Evolutionary conservation across 2,113 vertebrate species (phyloP).

Genomic region (Lamprologus sp.): DNA sequence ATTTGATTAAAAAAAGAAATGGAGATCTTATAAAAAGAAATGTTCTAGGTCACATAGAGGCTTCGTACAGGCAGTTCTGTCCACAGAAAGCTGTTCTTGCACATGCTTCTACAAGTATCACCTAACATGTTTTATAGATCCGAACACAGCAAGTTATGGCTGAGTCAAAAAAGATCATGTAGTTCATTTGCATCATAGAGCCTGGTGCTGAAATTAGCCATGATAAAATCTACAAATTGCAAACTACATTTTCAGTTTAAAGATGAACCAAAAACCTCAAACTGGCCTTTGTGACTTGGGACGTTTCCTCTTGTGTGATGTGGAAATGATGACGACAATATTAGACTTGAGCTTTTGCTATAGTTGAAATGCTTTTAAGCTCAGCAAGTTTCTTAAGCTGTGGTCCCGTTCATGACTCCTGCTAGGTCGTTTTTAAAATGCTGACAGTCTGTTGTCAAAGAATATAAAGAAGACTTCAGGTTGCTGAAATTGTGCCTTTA

Average conservation of each 20-base stretch:
- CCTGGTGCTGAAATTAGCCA: not conserved
- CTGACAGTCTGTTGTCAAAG: no score
- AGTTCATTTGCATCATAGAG: not conserved
- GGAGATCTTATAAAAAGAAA: not conserved
- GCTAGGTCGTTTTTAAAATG: not conserved
- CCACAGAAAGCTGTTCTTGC: not conserved
- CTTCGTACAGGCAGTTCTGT: not conserved
- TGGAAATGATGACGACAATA: not conserved
- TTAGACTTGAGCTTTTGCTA: not conserved
- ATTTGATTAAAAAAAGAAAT: not conserved
- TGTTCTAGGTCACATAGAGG: not conserved
- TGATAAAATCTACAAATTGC: not conserved
- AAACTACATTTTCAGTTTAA: not conserved
- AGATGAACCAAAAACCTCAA: not conserved
- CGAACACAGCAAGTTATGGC: not conserved
- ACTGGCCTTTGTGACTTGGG: not conserved
- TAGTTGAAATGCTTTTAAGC: not conserved
- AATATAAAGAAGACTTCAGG: not conserved
- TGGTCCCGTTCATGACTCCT: not conserved
- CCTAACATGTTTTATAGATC: not conserved
- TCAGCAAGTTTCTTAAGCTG: not conserved
- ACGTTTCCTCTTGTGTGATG: not conserved
- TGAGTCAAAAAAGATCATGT: not conserved
- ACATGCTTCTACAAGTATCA: not conserved
- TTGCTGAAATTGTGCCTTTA: not conserved